phyloP scores from a whole-genome alignment of 2,797 vertebrate species.

The Leptoclinus maculatus region DNA sequence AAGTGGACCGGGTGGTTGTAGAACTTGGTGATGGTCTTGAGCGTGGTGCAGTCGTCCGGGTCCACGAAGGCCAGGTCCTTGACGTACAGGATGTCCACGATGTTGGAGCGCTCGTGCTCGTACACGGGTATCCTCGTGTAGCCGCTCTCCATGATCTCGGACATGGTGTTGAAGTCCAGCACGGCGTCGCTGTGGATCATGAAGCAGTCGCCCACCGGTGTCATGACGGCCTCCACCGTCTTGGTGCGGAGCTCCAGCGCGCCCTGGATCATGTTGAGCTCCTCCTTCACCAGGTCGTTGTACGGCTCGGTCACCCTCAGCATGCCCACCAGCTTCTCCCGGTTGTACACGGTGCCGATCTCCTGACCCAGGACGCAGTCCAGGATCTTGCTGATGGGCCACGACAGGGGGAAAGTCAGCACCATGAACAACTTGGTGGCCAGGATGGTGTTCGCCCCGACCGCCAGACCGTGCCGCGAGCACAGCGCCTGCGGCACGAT shows the following conservation, averaged over 20 bases:
- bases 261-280: constrained; percentile 98
- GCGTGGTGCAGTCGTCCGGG: constrained; percentile 94
- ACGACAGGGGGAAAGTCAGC: constrained; percentile 93
- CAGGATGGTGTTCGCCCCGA: constrained; percentile 94
- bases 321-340: constrained; percentile 98
- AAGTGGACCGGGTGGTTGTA: constrained; percentile 99
- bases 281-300: constrained; percentile 95
- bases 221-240: constrained; percentile 97
- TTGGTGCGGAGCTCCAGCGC: constrained; percentile 96
- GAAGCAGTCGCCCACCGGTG: constrained; percentile 90
- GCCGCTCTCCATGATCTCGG: constrained; percentile 98
- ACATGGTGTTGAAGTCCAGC: constrained; percentile 98
- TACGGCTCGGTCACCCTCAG: constrained; percentile 95
- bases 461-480: constrained; percentile 94
- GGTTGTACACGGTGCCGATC: constrained; percentile 97
- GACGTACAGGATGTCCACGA: constrained; percentile 95
- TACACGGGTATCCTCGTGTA: constrained; percentile 96
- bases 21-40: constrained; percentile 98
- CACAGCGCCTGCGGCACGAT: constrained; percentile 97
- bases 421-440: constrained; percentile 97
- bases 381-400: constrained; percentile 93
- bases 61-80: constrained; percentile 98
- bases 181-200: constrained; percentile 93
- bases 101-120: constrained; percentile 93
- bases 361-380: constrained; percentile 95